These are phyloP conservation scores for Eulemur coronatus DNA, from an alignment of 2,797 vertebrate species.

Conservation along the genomic window DNA sequence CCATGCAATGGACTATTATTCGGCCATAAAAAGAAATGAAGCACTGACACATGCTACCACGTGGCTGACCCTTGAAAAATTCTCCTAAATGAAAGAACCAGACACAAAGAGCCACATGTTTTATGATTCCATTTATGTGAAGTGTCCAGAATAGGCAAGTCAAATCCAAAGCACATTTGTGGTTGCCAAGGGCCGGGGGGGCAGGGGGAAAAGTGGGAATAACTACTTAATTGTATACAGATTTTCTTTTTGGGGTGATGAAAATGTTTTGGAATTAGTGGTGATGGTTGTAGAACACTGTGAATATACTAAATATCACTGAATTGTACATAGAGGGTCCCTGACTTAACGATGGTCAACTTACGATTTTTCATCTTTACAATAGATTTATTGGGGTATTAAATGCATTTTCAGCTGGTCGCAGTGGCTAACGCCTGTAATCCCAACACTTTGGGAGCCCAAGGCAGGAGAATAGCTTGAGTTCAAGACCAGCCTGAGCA, in stretches of 20 bases:
- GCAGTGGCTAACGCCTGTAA: no score
- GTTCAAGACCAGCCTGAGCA: no score
- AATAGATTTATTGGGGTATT: not conserved
- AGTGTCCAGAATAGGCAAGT: not conserved
- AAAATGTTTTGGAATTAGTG: not conserved
- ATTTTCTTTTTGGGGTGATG: not conserved
- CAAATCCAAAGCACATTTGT: not conserved
- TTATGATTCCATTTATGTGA: not conserved
- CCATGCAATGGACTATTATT: not conserved
- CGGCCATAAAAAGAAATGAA: not conserved
- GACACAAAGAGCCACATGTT: not conserved
- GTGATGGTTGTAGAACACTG: not conserved
- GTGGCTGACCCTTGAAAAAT: not conserved
- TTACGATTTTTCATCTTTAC: not conserved
- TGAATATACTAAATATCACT: not conserved
- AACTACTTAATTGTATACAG: not conserved
- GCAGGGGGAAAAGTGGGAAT: not conserved
- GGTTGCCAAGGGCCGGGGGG: not conserved
- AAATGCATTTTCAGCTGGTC: not conserved
- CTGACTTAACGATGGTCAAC: not conserved
- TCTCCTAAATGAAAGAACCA: not conserved
- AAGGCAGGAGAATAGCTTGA: no score
- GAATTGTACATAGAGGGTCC: not conserved
- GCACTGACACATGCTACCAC: not conserved
- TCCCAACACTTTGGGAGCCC: no score